Conservation (phyloP, 2,113 vertebrate genomes). For the Pollimyrus isidori region DNA sequence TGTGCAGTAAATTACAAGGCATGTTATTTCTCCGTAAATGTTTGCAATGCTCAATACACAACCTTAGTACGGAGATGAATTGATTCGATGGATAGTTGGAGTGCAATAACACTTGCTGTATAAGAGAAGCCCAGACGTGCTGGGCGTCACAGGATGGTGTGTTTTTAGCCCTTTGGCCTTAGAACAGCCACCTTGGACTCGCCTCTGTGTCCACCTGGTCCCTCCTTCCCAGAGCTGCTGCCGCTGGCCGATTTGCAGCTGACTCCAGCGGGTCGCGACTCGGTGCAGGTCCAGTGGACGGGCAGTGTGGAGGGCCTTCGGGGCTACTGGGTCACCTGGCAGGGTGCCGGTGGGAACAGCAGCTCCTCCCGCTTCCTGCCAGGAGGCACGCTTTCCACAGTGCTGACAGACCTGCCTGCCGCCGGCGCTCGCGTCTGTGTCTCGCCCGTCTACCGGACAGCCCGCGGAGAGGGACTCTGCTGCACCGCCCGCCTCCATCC, state of each 20-base stretch:
- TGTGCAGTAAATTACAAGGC: not conserved
- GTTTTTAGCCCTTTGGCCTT: not conserved
- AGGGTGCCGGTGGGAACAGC: conserved; percentile 34
- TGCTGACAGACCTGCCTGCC: conserved; percentile 57
- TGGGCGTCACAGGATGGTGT: not conserved
- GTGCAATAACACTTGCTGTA: not conserved
- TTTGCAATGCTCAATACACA: not conserved
- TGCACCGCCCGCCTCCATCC: conserved; percentile 55
- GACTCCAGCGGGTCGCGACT: conserved; percentile 56
- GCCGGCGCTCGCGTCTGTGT: conserved; percentile 63
- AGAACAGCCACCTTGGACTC: not conserved
- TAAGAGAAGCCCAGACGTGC: not conserved
- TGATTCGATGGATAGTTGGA: not conserved
- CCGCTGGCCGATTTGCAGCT: conserved; percentile 62
- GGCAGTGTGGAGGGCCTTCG: conserved; percentile 45
- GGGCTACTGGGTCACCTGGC: conserved; percentile 76
- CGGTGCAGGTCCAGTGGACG: conserved; percentile 71
- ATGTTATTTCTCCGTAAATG: not conserved
- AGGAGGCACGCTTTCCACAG: conserved; percentile 56
- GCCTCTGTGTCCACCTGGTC: not conserved
- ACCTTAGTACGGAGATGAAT: not conserved
- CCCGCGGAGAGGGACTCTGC: conserved; percentile 62
- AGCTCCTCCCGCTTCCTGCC: conserved; percentile 53
- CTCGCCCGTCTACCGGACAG: conserved; percentile 63
- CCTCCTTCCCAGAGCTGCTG: conserved; percentile 44